A percentile compares a stretch with the other conserved stretches of the same genome.
Conservation (phyloP, 2,797 vertebrate genomes). For the Sebastes cheni region DNA sequence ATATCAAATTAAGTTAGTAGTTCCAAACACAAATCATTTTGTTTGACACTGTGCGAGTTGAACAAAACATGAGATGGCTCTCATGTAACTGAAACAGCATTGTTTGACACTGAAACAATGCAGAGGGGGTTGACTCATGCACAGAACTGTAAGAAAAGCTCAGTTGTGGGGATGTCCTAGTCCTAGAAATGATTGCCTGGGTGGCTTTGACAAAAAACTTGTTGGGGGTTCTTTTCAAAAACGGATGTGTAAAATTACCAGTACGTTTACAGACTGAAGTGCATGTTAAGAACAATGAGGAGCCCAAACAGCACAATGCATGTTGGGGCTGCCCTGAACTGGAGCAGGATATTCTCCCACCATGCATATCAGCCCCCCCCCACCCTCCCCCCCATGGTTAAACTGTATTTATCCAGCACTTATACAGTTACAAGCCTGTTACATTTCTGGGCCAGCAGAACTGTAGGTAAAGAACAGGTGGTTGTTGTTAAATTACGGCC, state of each 20-base stretch:
- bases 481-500: not conserved
- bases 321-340: not conserved
- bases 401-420: not conserved
- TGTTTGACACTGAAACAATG: not conserved
- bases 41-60: not conserved
- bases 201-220: not conserved
- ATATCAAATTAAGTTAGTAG: not conserved
- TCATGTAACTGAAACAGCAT: not conserved
- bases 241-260: not conserved
- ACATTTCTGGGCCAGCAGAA: not conserved
- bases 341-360: not conserved
- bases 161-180: not conserved
- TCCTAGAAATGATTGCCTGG: not conserved
- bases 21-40: not conserved
- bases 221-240: not conserved
- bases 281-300: not conserved
- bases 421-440: not conserved
- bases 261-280: not conserved
- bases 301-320: not conserved
- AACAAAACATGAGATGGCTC: not conserved
- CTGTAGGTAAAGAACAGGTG: slow-evolving; percentile 11
- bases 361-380: not conserved
- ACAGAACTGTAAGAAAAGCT: not conserved
- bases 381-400: not conserved
- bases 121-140: not conserved